Evolutionary conservation across 2,797 vertebrate species (phyloP).

Genomic region (Acanthiza pusilla): DNA sequence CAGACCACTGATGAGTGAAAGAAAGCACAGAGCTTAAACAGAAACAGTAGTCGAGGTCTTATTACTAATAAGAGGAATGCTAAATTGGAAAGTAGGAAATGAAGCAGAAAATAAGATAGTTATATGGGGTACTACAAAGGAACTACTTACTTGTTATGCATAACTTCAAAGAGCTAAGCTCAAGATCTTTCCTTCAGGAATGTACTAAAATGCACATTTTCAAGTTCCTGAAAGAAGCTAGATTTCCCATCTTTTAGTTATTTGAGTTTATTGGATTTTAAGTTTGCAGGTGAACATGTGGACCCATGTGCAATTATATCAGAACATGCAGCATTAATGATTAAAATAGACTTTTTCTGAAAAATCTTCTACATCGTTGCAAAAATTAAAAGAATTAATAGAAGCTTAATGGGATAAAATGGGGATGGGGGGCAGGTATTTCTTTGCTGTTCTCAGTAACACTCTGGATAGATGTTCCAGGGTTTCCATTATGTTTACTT

Average conservation of each 20-base stretch:
- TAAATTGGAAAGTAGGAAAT: background rate
- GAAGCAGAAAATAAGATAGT: background rate
- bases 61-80: background rate
- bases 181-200: background rate
- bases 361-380: background rate
- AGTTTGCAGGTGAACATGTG: background rate
- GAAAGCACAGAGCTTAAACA: background rate
- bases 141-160: background rate
- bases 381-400: background rate
- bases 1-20: background rate
- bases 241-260: background rate
- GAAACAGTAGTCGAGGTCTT: background rate
- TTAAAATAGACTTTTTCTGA: background rate
- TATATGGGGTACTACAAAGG: background rate
- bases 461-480: background rate
- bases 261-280: background rate
- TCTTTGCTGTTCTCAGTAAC: background rate
- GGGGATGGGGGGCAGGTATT: accelerated
- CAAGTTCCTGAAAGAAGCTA: background rate
- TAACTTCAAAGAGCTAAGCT: background rate
- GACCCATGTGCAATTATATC: background rate
- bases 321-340: background rate
- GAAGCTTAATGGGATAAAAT: background rate
- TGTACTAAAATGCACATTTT: background rate
- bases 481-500: background rate